Evolutionary conservation across 64 coral and sea anemone genomes (phyloP).

Genomic region (Porites australiensis): DNA sequence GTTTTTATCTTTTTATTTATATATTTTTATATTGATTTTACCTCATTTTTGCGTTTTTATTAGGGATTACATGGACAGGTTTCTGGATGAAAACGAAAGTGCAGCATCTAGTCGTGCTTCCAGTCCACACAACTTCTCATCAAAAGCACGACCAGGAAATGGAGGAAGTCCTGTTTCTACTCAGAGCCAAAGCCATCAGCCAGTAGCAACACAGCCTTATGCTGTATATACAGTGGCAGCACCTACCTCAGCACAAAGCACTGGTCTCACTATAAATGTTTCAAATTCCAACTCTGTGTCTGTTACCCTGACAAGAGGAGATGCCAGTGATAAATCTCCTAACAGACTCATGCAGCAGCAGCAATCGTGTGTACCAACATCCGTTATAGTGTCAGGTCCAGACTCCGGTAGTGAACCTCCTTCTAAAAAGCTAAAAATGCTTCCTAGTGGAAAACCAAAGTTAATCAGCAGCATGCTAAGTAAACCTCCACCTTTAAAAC

Average conservation of each 20-base stretch:
- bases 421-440: constrained; percentile 70
- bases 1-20: neutral
- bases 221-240: constrained; percentile 11
- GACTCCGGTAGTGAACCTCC: constrained; percentile 75
- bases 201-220: constrained; percentile 21
- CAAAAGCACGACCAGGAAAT: constrained; percentile 74
- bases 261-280: constrained; percentile 14
- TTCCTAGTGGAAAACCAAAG: constrained; percentile 60
- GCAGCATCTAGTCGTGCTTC: constrained; percentile 96
- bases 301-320: constrained; percentile 22
- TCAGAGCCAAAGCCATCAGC: constrained; percentile 38
- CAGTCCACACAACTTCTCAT: constrained; percentile 89
- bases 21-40: neutral
- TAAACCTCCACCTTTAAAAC: constrained; percentile 85
- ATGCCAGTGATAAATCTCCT: neutral
- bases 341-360: constrained; percentile 44
- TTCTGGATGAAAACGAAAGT: constrained; percentile 98
- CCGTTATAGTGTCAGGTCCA: constrained; percentile 91
- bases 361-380: constrained; percentile 91
- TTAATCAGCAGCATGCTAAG: constrained; percentile 72
- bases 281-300: constrained; percentile 13
- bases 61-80: constrained; percentile 99
- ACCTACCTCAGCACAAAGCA: constrained; percentile 60
- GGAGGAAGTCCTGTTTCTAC: constrained; percentile 50
- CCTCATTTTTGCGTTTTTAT: neutral